Evolutionary conservation across 2,888 invertebrate genomes (phyloP).

Genomic region (Eudasyphora cyanicolor): DNA sequence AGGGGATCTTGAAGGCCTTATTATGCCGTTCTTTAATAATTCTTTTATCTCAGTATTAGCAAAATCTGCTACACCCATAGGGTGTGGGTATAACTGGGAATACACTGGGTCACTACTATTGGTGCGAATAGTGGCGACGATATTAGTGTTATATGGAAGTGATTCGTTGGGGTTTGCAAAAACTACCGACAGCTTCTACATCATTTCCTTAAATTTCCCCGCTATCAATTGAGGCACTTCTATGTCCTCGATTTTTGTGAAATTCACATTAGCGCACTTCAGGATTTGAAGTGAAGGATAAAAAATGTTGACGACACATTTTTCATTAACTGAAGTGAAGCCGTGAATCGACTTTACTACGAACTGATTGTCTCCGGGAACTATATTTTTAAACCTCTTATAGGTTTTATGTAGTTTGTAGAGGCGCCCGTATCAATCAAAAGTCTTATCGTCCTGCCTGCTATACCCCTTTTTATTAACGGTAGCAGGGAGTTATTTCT

Average conservation of each 20-base stretch:
- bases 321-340: slow-evolving; percentile 15
- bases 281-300: slow-evolving; percentile 56
- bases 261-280: slow-evolving; percentile 59
- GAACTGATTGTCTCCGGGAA: slow-evolving; percentile 26
- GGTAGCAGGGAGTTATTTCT: too few species aligned
- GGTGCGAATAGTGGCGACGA: not conserved
- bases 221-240: not conserved
- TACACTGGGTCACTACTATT: too few species aligned
- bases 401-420: slow-evolving; percentile 58
- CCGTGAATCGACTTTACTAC: slow-evolving; percentile 48
- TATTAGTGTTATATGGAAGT: too few species aligned
- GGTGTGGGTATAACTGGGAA: too few species aligned
- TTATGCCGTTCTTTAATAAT: slow-evolving; percentile 32
- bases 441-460: too few species aligned
- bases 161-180: slow-evolving; percentile 32
- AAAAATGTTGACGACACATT: slow-evolving; percentile 50
- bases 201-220: not conserved
- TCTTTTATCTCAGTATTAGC: slow-evolving; percentile 30
- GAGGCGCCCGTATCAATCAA: too few species aligned
- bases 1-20: slow-evolving; percentile 44
- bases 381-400: slow-evolving; percentile 37
- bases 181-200: not conserved
- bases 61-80: slow-evolving; percentile 30
- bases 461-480: too few species aligned
- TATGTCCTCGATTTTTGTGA: slow-evolving; percentile 52